Evolutionary conservation across 1,140 invertebrate species (phyloP).

Genomic region (Pantala flavescens): DNA sequence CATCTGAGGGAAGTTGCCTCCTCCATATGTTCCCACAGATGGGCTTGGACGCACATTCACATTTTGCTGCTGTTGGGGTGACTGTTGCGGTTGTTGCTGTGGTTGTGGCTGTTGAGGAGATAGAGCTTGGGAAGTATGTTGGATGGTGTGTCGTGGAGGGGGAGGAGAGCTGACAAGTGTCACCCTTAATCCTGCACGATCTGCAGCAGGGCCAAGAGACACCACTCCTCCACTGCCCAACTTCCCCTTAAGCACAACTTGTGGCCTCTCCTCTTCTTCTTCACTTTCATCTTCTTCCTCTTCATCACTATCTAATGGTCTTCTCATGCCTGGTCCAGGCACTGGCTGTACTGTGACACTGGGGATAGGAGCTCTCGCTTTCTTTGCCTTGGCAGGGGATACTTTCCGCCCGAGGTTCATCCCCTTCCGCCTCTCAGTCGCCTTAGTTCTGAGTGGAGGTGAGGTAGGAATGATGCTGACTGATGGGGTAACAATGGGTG

Average conservation of each 20-base stretch:
- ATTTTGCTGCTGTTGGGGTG: slow-evolving; percentile 26
- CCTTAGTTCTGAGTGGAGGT: background rate
- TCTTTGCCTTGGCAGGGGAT: background rate
- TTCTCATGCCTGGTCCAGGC: background rate
- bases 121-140: slow-evolving; percentile 24
- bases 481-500: background rate
- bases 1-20: slow-evolving; percentile 36
- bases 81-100: slow-evolving; percentile 33
- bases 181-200: slow-evolving; percentile 24
- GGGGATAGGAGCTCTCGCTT: background rate
- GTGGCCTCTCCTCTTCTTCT: slow-evolving; percentile 22
- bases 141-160: slow-evolving; percentile 25
- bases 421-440: background rate
- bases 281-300: slow-evolving; percentile 25
- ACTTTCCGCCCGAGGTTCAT: background rate
- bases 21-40: slow-evolving; percentile 29
- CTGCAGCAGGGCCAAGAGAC: background rate
- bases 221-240: background rate
- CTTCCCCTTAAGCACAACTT: background rate
- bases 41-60: slow-evolving; percentile 21
- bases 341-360: background rate
- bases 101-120: slow-evolving; percentile 29
- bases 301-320: slow-evolving; percentile 13
- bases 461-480: background rate
- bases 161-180: slow-evolving; percentile 34